phyloP scores from a whole-genome alignment of 2,888 invertebrate genomes.

The Tetragonula carbonaria region DNA sequence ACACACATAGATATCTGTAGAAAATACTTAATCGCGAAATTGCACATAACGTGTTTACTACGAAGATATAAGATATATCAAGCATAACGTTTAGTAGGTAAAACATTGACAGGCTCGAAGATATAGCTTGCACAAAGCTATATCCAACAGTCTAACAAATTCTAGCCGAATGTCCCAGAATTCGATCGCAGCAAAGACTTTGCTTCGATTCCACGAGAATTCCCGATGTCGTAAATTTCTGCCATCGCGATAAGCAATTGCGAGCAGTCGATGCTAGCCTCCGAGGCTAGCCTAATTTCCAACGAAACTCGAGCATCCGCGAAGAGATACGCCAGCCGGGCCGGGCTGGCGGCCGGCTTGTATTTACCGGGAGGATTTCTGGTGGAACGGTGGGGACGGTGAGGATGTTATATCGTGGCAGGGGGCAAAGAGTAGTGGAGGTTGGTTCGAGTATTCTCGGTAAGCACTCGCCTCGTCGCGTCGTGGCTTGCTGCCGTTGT shows the following conservation, averaged over 20 bases:
- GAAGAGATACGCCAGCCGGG: constrained; percentile 8
- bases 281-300: constrained; percentile 26
- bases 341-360: constrained; percentile 48
- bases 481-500: constrained; percentile 78
- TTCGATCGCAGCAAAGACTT: not conserved
- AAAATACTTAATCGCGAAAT: no score
- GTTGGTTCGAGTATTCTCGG: constrained; percentile 64
- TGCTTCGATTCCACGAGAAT: not conserved
- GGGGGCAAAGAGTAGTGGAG: constrained; percentile 73
- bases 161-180: not conserved
- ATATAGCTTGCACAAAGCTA: no score
- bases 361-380: constrained; percentile 57
- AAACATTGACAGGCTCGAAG: no score
- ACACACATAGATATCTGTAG: no score
- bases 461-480: constrained; percentile 71
- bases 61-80: no score
- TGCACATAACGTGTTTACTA: no score
- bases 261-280: not conserved
- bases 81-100: no score
- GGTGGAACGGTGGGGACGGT: constrained; percentile 45
- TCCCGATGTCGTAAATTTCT: constrained; percentile 1
- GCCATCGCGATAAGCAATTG: no score
- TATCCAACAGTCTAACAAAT: no score
- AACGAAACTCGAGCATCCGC: constrained; percentile 9
- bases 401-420: constrained; percentile 72